Evolutionary conservation across 2,888 invertebrate genomes (phyloP).

Genomic region (Sesia bembeciformis): DNA sequence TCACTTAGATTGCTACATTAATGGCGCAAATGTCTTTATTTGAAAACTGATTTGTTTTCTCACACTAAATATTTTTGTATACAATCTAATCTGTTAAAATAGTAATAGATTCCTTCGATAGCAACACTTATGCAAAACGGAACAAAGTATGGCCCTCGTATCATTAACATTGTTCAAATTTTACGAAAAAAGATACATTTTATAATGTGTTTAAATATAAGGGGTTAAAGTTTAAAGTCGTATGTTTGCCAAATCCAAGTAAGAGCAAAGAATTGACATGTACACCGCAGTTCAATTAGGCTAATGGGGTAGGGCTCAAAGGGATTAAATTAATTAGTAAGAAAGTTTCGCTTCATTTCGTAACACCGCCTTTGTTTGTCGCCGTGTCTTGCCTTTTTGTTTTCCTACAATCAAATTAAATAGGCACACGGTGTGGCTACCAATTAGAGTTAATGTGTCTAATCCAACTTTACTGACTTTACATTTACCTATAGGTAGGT

Average conservation of each 20-base stretch:
- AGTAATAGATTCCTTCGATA: slow-evolving; percentile 16
- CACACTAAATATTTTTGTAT: slow-evolving; percentile 2
- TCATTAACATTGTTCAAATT: slow-evolving; percentile 47
- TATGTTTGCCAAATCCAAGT: slow-evolving; percentile 14
- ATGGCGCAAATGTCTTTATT: slow-evolving; percentile 7
- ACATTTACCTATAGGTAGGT: not conserved
- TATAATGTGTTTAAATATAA: not conserved
- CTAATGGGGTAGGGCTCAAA: slow-evolving; percentile 70
- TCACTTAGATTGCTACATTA: not conserved
- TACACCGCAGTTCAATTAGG: slow-evolving; percentile 73
- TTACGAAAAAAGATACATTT: not conserved
- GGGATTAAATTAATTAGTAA: slow-evolving; percentile 74
- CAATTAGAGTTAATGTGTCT: slow-evolving; percentile 7
- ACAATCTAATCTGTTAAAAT: slow-evolving; percentile 18
- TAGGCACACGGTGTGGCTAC: slow-evolving; percentile 12
- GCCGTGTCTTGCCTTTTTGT: slow-evolving; percentile 42
- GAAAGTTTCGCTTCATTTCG: slow-evolving; percentile 65
- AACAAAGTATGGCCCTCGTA: slow-evolving; percentile 55
- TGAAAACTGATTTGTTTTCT: slow-evolving; percentile 1
- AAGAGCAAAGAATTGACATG: slow-evolving; percentile 69
- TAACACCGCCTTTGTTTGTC: slow-evolving; percentile 61
- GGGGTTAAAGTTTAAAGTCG: slow-evolving; percentile 18
- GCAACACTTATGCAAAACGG: slow-evolving; percentile 59
- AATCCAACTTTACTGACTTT: not conserved
- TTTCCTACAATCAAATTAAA: slow-evolving; percentile 26